Percentiles rank a stretch among this genome's conserved stretches.
Evolutionary conservation across 2,888 invertebrate genomes (phyloP).

Genomic region (Gastrophysa polygoni): DNA sequence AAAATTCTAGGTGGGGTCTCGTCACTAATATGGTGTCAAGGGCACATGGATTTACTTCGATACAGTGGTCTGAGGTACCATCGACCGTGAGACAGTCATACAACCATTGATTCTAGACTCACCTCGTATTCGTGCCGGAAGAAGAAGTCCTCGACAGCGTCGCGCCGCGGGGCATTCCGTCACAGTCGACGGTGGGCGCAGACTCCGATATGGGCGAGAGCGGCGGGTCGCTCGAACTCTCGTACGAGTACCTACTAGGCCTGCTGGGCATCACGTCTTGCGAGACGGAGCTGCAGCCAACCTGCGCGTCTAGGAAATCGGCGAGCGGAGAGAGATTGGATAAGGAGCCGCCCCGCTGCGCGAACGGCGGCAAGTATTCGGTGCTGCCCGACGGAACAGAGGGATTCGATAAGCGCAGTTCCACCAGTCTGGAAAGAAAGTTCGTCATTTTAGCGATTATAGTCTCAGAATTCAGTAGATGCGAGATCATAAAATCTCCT

Average conservation of each 20-base stretch:
- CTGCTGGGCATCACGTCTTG: slow-evolving; percentile 45
- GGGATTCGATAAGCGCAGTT: slow-evolving; percentile 43
- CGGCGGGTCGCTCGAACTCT: slow-evolving; percentile 65
- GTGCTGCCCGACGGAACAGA: slow-evolving; percentile 1
- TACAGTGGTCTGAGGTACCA: too few species aligned
- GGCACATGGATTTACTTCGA: too few species aligned
- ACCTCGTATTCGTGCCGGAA: slow-evolving; percentile 76
- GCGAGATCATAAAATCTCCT: too few species aligned
- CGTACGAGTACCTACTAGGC: slow-evolving; percentile 52
- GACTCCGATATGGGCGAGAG: slow-evolving; percentile 88
- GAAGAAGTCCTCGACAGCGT: slow-evolving; percentile 56
- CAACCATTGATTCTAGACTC: too few species aligned
- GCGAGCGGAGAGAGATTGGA: slow-evolving; percentile 51
- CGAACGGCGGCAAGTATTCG: background rate
- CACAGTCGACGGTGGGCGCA: slow-evolving; percentile 64
- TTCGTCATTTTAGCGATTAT: slow-evolving; percentile 45
- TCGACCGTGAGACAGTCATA: too few species aligned
- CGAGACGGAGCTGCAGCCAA: slow-evolving; percentile 38
- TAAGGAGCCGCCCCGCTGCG: slow-evolving; percentile 47
- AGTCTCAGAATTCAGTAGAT: too few species aligned
- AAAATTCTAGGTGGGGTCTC: too few species aligned
- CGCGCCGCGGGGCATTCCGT: slow-evolving; percentile 54
- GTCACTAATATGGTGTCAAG: too few species aligned
- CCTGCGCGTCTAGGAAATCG: slow-evolving; percentile 34
- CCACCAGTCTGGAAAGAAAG: slow-evolving; percentile 18